A percentile compares a stretch with the other conserved stretches of the same genome.
Evolutionary conservation across 2,888 invertebrate species (phyloP).

Genomic region (Amphipoea lucens): DNA sequence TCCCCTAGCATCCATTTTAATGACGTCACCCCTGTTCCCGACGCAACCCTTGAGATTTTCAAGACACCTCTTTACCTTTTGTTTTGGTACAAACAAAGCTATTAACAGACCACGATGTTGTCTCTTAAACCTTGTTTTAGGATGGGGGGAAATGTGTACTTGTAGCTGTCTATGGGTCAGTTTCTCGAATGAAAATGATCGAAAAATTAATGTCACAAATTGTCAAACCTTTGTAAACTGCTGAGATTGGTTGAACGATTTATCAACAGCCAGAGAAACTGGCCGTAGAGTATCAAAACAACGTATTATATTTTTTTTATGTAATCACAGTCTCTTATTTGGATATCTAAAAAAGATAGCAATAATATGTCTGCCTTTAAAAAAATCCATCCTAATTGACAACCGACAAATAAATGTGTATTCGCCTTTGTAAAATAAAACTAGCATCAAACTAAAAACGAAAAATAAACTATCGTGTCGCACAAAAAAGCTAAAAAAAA

Average conservation of each 20-base stretch:
- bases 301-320: background rate
- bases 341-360: background rate
- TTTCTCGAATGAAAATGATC: background rate
- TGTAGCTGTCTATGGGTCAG: background rate
- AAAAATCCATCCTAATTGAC: background rate
- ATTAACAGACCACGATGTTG: constrained; percentile 36
- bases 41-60: constrained; percentile 78
- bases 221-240: background rate
- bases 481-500: background rate
- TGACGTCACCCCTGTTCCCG: constrained; percentile 79
- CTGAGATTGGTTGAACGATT: background rate
- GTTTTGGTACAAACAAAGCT: constrained; percentile 70
- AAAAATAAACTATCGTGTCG: background rate
- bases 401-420: background rate
- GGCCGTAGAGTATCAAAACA: background rate
- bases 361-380: background rate
- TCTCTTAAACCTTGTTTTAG: constrained; percentile 7
- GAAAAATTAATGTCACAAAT: background rate
- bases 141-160: background rate
- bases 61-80: constrained; percentile 71
- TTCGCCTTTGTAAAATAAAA: background rate
- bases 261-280: background rate
- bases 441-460: background rate
- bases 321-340: background rate
- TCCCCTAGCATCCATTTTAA: constrained; percentile 83